These are phyloP conservation scores for Crypturellus tataupa DNA, from an alignment of 2,797 vertebrate genomes.

Conservation along the genomic window DNA sequence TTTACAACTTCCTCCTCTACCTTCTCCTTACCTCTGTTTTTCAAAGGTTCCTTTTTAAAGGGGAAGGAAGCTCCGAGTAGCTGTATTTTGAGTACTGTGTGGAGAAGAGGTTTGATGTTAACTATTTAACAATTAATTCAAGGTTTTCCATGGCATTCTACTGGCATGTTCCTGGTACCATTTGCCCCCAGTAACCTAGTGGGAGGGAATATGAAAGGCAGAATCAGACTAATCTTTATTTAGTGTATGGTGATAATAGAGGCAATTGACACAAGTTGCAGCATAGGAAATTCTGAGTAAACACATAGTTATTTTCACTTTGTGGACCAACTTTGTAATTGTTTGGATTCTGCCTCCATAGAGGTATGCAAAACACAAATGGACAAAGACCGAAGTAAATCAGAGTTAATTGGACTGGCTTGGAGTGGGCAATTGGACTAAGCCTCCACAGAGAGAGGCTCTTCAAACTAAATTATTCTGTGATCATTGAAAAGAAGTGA, in stretches of 20 bases:
- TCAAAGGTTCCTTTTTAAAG: background rate
- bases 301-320: background rate
- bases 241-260: background rate
- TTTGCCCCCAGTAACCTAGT: background rate
- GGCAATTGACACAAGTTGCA: background rate
- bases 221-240: background rate
- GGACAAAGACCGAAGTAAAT: background rate
- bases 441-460: background rate
- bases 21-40: background rate
- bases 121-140: background rate
- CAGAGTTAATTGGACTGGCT: background rate
- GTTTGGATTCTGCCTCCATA: background rate
- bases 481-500: background rate
- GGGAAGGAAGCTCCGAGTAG: background rate
- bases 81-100: background rate
- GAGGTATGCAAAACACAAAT: background rate
- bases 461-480: background rate
- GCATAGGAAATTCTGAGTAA: background rate
- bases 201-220: background rate
- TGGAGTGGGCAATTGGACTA: background rate
- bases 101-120: background rate
- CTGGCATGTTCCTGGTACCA: fast-evolving
- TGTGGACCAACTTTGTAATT: background rate
- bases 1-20: background rate
- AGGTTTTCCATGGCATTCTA: background rate